phyloP scores from a whole-genome alignment of 2,888 invertebrate species.

The Hipparchia sbordonii region DNA sequence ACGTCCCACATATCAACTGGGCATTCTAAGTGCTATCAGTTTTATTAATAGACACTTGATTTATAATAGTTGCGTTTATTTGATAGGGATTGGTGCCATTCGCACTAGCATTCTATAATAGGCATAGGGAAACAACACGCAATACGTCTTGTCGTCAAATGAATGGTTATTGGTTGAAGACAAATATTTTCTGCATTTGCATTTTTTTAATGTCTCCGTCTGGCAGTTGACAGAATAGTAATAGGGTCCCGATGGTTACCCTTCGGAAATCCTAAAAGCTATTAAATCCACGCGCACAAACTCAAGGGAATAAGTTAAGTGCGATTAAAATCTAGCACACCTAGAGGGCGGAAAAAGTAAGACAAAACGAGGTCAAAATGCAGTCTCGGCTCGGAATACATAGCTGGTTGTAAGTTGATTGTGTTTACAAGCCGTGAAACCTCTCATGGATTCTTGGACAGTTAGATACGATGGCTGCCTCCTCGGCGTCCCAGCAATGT shows the following conservation, averaged over 20 bases:
- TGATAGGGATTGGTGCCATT: constrained; percentile 62
- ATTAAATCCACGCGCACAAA: too few species aligned
- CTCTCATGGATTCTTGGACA: constrained; percentile 42
- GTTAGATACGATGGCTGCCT: constrained; percentile 62
- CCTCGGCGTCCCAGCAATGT: constrained; percentile 65
- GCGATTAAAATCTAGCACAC: background rate
- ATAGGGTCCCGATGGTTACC: too few species aligned
- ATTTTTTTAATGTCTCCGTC: too few species aligned
- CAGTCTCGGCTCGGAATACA: constrained; percentile 5
- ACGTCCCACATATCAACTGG: constrained; percentile 55
- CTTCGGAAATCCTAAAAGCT: too few species aligned
- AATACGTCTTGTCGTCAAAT: too few species aligned
- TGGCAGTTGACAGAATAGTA: too few species aligned
- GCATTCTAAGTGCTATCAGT: constrained; percentile 53
- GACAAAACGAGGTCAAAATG: constrained; percentile 13
- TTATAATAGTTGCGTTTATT: constrained; percentile 59
- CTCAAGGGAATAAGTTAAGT: background rate
- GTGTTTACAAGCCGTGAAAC: constrained; percentile 33
- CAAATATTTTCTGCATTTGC: too few species aligned
- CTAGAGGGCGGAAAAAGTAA: constrained; percentile 10
- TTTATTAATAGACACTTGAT: constrained; percentile 67
- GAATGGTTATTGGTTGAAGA: too few species aligned
- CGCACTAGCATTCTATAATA: constrained; percentile 48
- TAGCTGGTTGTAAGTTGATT: constrained; percentile 31
- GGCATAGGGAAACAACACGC: background rate